Base-by-base conservation (phyloP, 2,888 invertebrate genomes). In the Monopis laevigella region DNA sequence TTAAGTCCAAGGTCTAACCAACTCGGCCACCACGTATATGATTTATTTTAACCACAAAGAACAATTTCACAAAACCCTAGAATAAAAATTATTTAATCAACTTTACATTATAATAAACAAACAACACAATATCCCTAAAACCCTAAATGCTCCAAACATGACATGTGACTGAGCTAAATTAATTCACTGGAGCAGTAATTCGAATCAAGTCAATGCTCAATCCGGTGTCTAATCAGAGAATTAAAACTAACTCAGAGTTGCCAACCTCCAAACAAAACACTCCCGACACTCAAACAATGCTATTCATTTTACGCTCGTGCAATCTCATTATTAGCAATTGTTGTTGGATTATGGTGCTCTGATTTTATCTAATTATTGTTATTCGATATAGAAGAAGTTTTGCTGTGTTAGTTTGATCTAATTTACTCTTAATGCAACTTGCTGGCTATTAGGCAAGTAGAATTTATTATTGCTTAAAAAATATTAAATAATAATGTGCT, bases 241-340 rank as follows among this genome's bases (percentile, higher is more conserved):
- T 52, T 55, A 52, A 48, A 48, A 48, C 48, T 21, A 26, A 11
- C 36, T 35, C 41, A 29, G 19, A 17, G 29, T 21, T 28, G 21
- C 13, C 14, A 17, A 10, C 11, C 36, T 19, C 54, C 56, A 54
- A 58, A 60, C 58, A 52, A 55, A 51, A 51, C 48, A 51, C 59
- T 62, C 58, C 56, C 55, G 53, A 54, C 62, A 64, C 60, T 68
- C 13, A 60, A 66, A 69, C 70, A 74, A 73, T 72, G 62, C 54
- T 62, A 59, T 73, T 68, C 65, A 74, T 74, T 80, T 74, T 68
- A 59, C 72, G 78, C 77, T 73, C 73, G 78, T 80, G 77, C 53
- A 65, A 40, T 18, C 13, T 28, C 29, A 36, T 40, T n/a, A n/a
- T n/a, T 18, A 29, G 12, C 17, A 7, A 26, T 27, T 16, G 12